phyloP scores from a whole-genome alignment of 1,140 invertebrate genomes.

The Luehdorfia chinensis region DNA sequence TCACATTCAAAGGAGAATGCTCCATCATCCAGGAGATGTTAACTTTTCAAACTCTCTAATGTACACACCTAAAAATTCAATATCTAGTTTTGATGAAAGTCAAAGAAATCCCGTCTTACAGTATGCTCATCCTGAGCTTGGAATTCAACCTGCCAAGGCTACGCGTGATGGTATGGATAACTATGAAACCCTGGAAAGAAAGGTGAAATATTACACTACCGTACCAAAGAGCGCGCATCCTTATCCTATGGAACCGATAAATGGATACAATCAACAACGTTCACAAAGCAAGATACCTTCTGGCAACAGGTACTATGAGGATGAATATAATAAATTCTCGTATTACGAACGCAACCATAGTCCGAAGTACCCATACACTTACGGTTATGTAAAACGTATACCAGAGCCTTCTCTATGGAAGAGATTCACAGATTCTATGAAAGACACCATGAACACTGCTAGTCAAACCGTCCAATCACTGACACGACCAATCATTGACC shows the following conservation, averaged over 20 bases:
- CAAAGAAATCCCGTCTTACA: slow-evolving; percentile 85
- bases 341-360: slow-evolving; percentile 71
- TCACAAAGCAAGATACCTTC: slow-evolving; percentile 67
- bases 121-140: slow-evolving; percentile 87
- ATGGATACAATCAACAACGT: slow-evolving; percentile 73
- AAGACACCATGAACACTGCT: slow-evolving; percentile 83
- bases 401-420: slow-evolving; percentile 83
- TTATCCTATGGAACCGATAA: slow-evolving; percentile 70
- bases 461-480: slow-evolving; percentile 83
- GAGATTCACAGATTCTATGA: slow-evolving; percentile 83
- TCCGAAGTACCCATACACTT: slow-evolving; percentile 75
- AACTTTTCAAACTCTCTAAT: slow-evolving; percentile 81
- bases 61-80: slow-evolving; percentile 78
- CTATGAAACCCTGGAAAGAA: slow-evolving; percentile 53
- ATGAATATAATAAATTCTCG: slow-evolving; percentile 72
- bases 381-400: slow-evolving; percentile 74
- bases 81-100: slow-evolving; percentile 80
- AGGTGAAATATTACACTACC: slow-evolving; percentile 67
- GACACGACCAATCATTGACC: slow-evolving; percentile 82
- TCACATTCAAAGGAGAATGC: slow-evolving; percentile 82
- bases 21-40: slow-evolving; percentile 80
- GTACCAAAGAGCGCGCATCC: slow-evolving; percentile 68
- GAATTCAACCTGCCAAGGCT: slow-evolving; percentile 84
- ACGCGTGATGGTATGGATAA: slow-evolving; percentile 64
- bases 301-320: slow-evolving; percentile 75